phyloP scores from a whole-genome alignment of 2,113 vertebrate species.

The Dromiciops gliroides region DNA sequence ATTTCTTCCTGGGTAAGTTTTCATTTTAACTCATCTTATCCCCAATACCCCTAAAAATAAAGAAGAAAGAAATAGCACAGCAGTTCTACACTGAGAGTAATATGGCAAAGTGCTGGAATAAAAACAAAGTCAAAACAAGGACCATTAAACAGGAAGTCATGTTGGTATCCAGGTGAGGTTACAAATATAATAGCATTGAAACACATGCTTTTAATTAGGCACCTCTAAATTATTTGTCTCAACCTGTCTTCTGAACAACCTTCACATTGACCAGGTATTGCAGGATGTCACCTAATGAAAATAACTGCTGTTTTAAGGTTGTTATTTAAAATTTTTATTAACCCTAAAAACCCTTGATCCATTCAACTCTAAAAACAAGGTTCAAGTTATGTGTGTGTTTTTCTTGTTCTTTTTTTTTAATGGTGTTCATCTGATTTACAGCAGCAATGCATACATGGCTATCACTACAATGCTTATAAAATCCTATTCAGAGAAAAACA shows the following conservation, averaged over 20 bases:
- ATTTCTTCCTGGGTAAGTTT: neutral
- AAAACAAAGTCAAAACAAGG: slow-evolving; percentile 38
- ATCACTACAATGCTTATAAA: neutral
- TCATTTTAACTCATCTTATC: slow-evolving; percentile 50
- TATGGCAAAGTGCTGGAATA: slow-evolving; percentile 15
- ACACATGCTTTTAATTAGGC: neutral
- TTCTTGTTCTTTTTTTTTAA: neutral
- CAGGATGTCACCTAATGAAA: slow-evolving; percentile 6
- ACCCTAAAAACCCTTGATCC: neutral
- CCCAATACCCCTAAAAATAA: slow-evolving; percentile 44
- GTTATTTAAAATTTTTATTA: neutral
- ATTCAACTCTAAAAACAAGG: neutral
- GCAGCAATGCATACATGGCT: neutral
- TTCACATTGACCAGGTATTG: slow-evolving; percentile 34
- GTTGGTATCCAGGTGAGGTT: slow-evolving; percentile 40
- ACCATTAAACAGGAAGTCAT: slow-evolving; percentile 54
- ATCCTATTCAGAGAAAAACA: neutral
- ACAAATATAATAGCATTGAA: neutral
- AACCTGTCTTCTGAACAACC: slow-evolving; percentile 22
- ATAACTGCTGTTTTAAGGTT: neutral
- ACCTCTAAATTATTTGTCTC: neutral
- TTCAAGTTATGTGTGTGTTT: neutral
- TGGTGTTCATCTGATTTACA: slow-evolving; percentile 22
- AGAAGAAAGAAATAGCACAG: slow-evolving; percentile 46
- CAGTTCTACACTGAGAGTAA: slow-evolving; percentile 43